Evolutionary conservation across 2,888 invertebrate genomes (phyloP).

Genomic region (Drosophila paucipuncta): DNA sequence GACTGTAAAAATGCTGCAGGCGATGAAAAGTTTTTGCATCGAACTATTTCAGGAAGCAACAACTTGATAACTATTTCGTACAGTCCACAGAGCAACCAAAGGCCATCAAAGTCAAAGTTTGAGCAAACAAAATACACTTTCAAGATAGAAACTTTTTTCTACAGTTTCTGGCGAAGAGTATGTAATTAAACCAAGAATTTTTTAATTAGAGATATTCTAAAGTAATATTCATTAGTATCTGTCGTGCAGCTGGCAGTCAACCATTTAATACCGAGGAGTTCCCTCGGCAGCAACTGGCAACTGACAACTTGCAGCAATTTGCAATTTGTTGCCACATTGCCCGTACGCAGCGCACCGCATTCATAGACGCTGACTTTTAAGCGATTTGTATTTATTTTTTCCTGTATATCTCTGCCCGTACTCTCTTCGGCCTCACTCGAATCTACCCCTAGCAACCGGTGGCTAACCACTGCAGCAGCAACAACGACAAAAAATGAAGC

Average conservation of each 20-base stretch:
- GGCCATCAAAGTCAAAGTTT: neutral
- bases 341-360: conserved; percentile 44
- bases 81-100: neutral
- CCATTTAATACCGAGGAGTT: conserved; percentile 2
- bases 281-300: neutral
- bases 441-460: conserved; percentile 71
- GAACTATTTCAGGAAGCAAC: conserved; percentile 15
- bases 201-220: neutral
- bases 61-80: conserved; percentile 27
- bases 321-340: conserved; percentile 34
- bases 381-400: conserved; percentile 43
- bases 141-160: neutral
- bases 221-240: conserved; percentile 8
- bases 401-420: conserved; percentile 23
- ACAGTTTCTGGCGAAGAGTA: neutral
- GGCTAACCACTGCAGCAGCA: conserved; percentile 36
- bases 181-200: neutral
- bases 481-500: conserved; percentile 16
- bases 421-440: conserved; percentile 42
- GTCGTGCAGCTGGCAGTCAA: neutral
- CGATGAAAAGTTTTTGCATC: conserved; percentile 20
- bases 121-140: neutral
- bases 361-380: conserved; percentile 25
- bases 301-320: conserved; percentile 21
- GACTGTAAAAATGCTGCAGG: conserved; percentile 16